These are phyloP conservation scores for Lamproptera curius DNA, from an alignment of 2,888 invertebrate genomes.

Conservation along the genomic window DNA sequence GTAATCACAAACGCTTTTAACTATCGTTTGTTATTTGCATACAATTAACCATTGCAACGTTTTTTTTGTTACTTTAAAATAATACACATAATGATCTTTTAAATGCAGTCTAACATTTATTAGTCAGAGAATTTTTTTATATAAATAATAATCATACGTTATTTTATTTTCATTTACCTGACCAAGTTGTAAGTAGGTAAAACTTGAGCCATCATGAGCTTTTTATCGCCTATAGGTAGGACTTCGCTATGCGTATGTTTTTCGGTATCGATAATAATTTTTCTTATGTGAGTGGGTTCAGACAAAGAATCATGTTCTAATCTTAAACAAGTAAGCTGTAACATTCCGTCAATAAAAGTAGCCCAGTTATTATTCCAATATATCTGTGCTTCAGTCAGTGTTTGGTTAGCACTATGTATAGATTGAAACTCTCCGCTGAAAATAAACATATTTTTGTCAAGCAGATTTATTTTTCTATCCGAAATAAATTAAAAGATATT, in stretches of 20 bases:
- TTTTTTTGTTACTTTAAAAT: too few relatives aligned
- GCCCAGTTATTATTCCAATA: constrained; percentile 88
- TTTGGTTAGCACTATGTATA: constrained; percentile 35
- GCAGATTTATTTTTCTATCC: too few relatives aligned
- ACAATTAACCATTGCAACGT: too few relatives aligned
- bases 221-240: constrained; percentile 18
- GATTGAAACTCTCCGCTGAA: constrained; percentile 44
- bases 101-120: too few relatives aligned
- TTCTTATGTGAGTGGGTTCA: constrained; percentile 72
- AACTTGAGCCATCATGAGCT: constrained; percentile 29
- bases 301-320: constrained; percentile 78
- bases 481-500: too few relatives aligned
- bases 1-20: too few relatives aligned
- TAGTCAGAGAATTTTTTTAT: too few relatives aligned
- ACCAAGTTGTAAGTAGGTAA: constrained; percentile 29
- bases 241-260: constrained; percentile 27
- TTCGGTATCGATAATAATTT: constrained; percentile 37
- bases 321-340: constrained; percentile 86
- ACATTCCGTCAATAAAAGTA: constrained; percentile 87
- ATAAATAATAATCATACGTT: background rate
- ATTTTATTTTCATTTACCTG: constrained; percentile 34
- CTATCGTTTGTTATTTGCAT: too few relatives aligned
- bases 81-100: too few relatives aligned
- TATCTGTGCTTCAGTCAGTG: constrained; percentile 48
- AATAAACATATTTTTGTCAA: constrained; percentile 12